These are phyloP conservation scores for Engraulis encrasicolus DNA, from an alignment of 2,113 vertebrate species.

Conservation along the genomic window DNA sequence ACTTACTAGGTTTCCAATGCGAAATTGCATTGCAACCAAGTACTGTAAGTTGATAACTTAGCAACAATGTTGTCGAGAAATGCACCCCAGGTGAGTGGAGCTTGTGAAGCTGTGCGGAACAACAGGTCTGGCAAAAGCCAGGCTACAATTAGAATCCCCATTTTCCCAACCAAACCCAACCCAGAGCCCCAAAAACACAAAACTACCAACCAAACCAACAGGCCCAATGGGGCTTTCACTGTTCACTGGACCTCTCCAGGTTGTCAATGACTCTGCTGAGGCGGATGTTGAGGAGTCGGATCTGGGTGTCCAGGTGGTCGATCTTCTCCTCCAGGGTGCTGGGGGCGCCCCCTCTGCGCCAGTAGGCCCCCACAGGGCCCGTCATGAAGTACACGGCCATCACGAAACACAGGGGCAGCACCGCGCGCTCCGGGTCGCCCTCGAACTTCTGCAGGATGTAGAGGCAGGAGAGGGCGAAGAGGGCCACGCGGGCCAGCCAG, in stretches of 20 bases:
- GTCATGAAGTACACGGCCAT: constrained; percentile 96
- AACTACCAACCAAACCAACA: too few species aligned
- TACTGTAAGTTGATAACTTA: too few species aligned
- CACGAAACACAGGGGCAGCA: constrained; percentile 90
- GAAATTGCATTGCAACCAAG: too few species aligned
- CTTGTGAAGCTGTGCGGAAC: too few species aligned
- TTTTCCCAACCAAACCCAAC: not conserved
- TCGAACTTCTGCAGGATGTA: constrained; percentile 97
- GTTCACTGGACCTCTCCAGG: constrained; percentile 82
- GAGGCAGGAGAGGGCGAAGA: constrained; percentile 91
- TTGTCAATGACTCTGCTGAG: constrained; percentile 90
- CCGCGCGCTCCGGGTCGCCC: constrained; percentile 87
- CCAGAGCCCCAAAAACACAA: not conserved
- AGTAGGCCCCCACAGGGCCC: constrained; percentile 88
- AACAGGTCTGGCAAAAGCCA: too few species aligned
- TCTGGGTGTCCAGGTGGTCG: constrained; percentile 91
- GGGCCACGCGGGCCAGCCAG: constrained; percentile 86
- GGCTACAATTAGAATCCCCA: too few species aligned
- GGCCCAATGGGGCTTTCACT: constrained; percentile 71
- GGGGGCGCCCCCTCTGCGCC: constrained; percentile 77
- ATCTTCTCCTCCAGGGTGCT: constrained; percentile 93
- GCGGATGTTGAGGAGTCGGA: constrained; percentile 93
- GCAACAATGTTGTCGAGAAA: too few species aligned
- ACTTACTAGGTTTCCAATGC: too few species aligned
- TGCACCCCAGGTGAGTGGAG: too few species aligned